Conservation (phyloP, 53 echinoderm and acorn worm species). For the Holothuria scabra region DNA sequence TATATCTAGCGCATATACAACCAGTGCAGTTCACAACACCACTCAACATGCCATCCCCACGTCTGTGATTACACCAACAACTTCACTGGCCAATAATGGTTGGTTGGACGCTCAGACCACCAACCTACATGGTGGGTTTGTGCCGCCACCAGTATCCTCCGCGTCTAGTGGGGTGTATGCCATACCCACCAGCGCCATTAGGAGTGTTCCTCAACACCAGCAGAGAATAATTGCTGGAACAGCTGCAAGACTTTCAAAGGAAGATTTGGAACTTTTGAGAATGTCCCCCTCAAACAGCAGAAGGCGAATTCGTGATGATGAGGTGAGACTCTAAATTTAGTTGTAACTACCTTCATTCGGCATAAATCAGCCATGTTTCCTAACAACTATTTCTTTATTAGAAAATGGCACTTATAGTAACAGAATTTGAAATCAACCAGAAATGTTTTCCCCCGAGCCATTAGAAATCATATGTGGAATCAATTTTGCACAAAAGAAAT, state of each 20-base stretch:
- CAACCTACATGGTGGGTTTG: conserved; percentile 94
- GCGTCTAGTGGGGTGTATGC: conserved; percentile 24
- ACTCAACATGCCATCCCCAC: conserved; percentile 92
- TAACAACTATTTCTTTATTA: too few species aligned
- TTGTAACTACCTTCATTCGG: too few species aligned
- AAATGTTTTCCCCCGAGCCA: too few species aligned
- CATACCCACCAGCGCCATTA: conserved; percentile 45
- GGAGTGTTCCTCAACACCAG: conserved; percentile 43
- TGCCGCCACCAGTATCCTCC: conserved; percentile 87
- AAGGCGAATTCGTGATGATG: conserved; percentile 81
- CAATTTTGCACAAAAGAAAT: too few species aligned
- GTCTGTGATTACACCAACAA: conserved; percentile 92
- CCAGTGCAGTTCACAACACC: conserved; percentile 48
- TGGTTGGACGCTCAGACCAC: conserved; percentile 78
- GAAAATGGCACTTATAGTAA: too few species aligned
- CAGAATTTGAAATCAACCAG: too few species aligned
- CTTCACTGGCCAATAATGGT: conserved; percentile 83
- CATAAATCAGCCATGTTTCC: too few species aligned
- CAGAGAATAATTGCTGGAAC: conserved; percentile 16
- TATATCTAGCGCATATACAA: conserved; percentile 70
- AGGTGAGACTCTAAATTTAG: conserved; percentile 60
- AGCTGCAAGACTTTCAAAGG: conserved; percentile 13
- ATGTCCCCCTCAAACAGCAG: conserved; percentile 72
- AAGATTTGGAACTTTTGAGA: conserved; percentile 78
- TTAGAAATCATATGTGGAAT: too few species aligned